Evolutionary conservation across 53 echinoderm and acorn worm genomes (phyloP).

Genomic region (Crossaster papposus): DNA sequence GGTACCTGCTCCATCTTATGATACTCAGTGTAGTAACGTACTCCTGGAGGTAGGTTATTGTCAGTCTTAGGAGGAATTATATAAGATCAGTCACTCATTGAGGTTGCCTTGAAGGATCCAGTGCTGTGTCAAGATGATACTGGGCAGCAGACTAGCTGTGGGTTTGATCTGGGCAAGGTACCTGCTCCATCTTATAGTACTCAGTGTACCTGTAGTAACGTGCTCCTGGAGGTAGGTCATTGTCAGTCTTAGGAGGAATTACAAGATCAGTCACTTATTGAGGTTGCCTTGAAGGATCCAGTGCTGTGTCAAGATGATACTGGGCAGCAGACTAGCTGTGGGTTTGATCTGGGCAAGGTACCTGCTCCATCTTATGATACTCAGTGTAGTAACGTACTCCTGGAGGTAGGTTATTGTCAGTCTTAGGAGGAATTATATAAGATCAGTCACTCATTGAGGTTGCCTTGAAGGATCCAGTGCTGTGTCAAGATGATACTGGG

Average conservation of each 20-base stretch:
- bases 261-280: constrained; percentile 9
- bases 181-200: constrained; percentile 7
- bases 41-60: constrained; percentile 16
- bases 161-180: constrained; percentile 22
- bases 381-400: constrained; percentile 28
- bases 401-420: neutral
- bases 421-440: neutral
- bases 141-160: constrained; percentile 38
- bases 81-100: constrained; percentile 1
- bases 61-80: neutral
- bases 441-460: constrained; percentile 11
- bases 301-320: constrained; percentile 31
- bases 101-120: neutral
- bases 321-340: constrained; percentile 38
- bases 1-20: constrained; percentile 25
- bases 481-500: constrained; percentile 34
- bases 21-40: constrained; percentile 34
- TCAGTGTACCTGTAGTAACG: constrained; percentile 44
- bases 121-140: constrained; percentile 31
- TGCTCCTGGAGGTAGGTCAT: neutral
- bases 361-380: constrained; percentile 10
- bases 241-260: no score
- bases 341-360: constrained; percentile 22
- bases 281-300: neutral
- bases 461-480: neutral